Evolutionary conservation across 2,113 vertebrate species (phyloP).

Genomic region (mouse (Mus musculus)): DNA sequence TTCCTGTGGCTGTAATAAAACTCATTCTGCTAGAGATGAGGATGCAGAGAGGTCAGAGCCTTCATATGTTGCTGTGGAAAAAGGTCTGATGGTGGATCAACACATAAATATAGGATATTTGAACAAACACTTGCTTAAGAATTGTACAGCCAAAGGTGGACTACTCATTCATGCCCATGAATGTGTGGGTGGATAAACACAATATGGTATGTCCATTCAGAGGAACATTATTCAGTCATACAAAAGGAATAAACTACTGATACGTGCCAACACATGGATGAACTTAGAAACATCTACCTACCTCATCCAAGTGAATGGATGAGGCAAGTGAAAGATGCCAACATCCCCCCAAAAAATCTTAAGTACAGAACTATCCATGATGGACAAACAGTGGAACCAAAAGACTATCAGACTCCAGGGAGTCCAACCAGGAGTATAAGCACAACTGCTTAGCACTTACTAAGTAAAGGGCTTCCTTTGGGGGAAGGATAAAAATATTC

Average conservation of each 20-base stretch:
- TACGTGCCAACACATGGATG: rapidly evolving
- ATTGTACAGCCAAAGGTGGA: background rate
- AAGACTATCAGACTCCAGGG: background rate
- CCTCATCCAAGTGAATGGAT: no score
- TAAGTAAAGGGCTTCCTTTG: background rate
- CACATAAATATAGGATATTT: background rate
- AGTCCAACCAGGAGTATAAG: rapidly evolving
- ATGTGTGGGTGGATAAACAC: rapidly evolving
- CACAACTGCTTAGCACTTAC: background rate
- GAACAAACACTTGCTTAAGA: background rate
- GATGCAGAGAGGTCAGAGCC: background rate
- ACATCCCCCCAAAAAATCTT: background rate
- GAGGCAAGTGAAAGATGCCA: background rate
- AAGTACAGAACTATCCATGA: background rate
- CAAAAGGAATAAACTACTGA: background rate
- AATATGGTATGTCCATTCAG: background rate
- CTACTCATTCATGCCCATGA: background rate
- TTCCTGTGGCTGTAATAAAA: conserved; percentile 51
- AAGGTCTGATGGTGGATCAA: background rate
- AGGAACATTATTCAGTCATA: background rate
- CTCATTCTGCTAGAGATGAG: background rate
- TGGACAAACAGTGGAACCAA: background rate
- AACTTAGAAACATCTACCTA: background rate
- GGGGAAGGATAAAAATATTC: background rate
- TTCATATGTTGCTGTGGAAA: rapidly evolving